A percentile compares a stretch with the other conserved stretches of the same genome.
phyloP scores from a whole-genome alignment of 2,888 invertebrate species.

The Andrena fulva region DNA sequence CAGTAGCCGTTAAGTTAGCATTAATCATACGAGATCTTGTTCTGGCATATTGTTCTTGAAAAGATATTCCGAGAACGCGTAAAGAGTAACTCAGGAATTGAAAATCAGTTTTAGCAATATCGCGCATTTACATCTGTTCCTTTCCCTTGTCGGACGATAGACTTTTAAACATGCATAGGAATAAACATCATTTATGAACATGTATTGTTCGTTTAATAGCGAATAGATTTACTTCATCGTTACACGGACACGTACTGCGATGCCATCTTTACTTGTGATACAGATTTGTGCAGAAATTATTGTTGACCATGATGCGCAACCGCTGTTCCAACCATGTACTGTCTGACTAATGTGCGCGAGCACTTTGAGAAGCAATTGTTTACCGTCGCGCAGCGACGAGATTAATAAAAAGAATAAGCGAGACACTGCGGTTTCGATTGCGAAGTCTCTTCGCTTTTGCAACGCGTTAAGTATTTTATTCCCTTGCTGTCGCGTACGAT shows the following conservation, averaged over 20 bases:
- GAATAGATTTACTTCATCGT: conserved; percentile 64
- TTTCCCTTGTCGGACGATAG: conserved; percentile 53
- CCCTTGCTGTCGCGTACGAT: conserved; percentile 56
- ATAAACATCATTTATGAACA: conserved; percentile 58
- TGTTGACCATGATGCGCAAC: conserved; percentile 26
- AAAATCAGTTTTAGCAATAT: conserved; percentile 66
- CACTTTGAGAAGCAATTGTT: conserved; percentile 75
- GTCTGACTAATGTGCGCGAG: conserved; percentile 66
- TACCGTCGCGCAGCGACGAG: conserved; percentile 65
- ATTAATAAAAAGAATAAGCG: conserved; percentile 30
- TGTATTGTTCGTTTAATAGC: conserved; percentile 64
- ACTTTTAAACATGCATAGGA: conserved; percentile 48
- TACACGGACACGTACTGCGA: conserved; percentile 26
- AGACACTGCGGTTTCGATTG: conserved; percentile 26
- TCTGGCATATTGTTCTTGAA: conserved; percentile 55
- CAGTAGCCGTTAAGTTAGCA: conserved; percentile 75
- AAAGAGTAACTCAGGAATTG: conserved; percentile 68
- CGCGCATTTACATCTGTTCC: conserved; percentile 43
- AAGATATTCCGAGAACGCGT: conserved; percentile 44
- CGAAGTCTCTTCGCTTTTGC: conserved; percentile 47
- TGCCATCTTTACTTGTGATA: conserved; percentile 49
- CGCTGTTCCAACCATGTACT: conserved; percentile 67
- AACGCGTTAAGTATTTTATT: conserved; percentile 49
- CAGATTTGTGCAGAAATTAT: conserved; percentile 37
- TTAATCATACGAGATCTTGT: conserved; percentile 67